phyloP scores from a whole-genome alignment of 2,113 vertebrate genomes.

The Labeo rohita region DNA sequence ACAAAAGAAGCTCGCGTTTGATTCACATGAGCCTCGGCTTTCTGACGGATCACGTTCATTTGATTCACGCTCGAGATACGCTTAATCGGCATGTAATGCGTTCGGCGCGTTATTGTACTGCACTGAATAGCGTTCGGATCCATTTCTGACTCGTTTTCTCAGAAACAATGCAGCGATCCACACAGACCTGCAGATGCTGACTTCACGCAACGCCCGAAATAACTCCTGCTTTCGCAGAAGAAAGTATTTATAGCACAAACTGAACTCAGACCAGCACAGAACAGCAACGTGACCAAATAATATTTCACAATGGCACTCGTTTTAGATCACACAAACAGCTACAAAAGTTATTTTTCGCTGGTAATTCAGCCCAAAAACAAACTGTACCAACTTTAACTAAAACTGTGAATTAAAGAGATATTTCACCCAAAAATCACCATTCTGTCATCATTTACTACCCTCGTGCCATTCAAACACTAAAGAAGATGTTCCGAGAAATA shows the following conservation, averaged over 20 bases:
- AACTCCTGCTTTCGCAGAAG: background rate
- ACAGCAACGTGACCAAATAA: background rate
- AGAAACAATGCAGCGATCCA: background rate
- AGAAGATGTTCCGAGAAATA: too few relatives aligned
- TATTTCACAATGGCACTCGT: background rate
- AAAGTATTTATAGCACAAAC: slow-evolving; percentile 29
- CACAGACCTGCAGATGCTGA: slow-evolving; percentile 8
- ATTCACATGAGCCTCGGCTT: background rate
- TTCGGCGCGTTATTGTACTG: background rate
- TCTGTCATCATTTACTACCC: too few relatives aligned
- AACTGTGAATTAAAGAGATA: too few relatives aligned
- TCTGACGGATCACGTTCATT: background rate
- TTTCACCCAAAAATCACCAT: too few relatives aligned
- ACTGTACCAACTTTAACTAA: too few relatives aligned
- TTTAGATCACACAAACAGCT: background rate
- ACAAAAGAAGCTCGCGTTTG: background rate
- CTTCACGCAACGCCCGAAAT: background rate
- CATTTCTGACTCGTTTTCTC: background rate
- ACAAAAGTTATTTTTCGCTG: background rate
- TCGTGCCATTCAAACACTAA: too few relatives aligned
- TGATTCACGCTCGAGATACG: background rate
- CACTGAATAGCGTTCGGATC: background rate
- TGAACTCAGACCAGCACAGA: background rate
- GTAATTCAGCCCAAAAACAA: background rate
- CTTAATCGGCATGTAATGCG: background rate